phyloP scores from a whole-genome alignment of 2,797 vertebrate genomes.

The Parauchenoglanis ngamensis region DNA sequence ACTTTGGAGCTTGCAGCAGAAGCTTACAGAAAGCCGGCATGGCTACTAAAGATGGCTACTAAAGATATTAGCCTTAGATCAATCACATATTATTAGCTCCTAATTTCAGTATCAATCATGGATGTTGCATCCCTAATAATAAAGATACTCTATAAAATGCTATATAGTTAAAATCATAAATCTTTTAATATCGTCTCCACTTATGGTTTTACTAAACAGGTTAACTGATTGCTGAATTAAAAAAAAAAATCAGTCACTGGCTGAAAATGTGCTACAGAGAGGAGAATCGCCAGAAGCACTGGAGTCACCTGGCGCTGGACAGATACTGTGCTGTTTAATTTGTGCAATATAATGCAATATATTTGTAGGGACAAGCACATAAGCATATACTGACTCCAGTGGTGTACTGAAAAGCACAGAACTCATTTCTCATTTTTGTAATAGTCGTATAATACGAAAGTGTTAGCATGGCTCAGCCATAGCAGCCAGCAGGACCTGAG shows the following conservation, averaged over 20 bases:
- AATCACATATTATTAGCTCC: not conserved
- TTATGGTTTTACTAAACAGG: not conserved
- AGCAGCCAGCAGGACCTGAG: slow-evolving; percentile 24
- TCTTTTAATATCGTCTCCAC: too few species aligned
- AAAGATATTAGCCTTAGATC: not conserved
- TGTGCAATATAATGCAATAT: not conserved
- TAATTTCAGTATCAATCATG: not conserved
- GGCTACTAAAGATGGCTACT: not conserved
- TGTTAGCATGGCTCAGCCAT: slow-evolving; percentile 24
- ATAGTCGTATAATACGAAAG: slow-evolving; percentile 11
- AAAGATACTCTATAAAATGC: not conserved
- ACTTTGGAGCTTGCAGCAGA: not conserved
- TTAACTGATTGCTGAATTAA: not conserved
- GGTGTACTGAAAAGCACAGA: not conserved
- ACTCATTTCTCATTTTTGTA: slow-evolving; percentile 32
- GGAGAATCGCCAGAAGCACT: not conserved
- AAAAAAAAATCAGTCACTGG: not conserved
- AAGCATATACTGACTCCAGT: not conserved
- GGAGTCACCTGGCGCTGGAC: not conserved
- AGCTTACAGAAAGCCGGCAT: not conserved
- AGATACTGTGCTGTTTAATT: not conserved
- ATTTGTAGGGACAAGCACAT: not conserved
- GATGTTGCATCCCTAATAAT: not conserved
- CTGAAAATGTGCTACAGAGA: not conserved
- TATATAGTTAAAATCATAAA: not conserved